phyloP scores from a whole-genome alignment of 1,140 invertebrate species.

The Leptinotarsa defecta region DNA sequence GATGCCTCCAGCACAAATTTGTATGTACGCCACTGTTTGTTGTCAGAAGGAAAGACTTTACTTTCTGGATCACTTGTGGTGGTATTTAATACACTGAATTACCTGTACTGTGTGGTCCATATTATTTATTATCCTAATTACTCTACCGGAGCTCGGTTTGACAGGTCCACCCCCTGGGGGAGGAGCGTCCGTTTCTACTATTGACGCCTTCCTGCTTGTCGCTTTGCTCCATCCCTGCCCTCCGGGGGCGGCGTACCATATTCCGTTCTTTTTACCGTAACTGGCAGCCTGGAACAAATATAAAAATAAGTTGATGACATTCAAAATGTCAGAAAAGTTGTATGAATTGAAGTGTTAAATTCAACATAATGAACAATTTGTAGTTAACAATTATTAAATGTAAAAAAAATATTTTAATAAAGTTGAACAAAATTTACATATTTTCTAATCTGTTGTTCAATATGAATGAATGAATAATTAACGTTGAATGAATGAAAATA shows the following conservation, averaged over 20 bases:
- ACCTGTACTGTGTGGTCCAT: constrained; percentile 89
- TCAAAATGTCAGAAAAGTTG: too few relatives aligned
- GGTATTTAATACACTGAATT: constrained; percentile 21
- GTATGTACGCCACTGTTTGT: background rate
- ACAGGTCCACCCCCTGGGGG: constrained; percentile 65
- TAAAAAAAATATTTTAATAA: too few relatives aligned
- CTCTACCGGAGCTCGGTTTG: constrained; percentile 80
- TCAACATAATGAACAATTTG: too few relatives aligned
- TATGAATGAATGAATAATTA: too few relatives aligned
- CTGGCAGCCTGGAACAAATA: constrained; percentile 69
- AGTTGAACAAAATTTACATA: too few relatives aligned
- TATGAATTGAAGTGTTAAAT: too few relatives aligned
- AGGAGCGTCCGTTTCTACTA: constrained; percentile 69
- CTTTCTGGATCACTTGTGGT: too few relatives aligned
- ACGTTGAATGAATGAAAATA: too few relatives aligned
- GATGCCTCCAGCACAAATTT: too few relatives aligned
- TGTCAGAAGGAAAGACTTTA: background rate
- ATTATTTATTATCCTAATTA: constrained; percentile 90
- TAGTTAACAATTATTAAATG: too few relatives aligned
- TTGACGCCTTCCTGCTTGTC: constrained; percentile 74
- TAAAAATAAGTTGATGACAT: background rate
- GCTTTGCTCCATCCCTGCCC: constrained; percentile 62
- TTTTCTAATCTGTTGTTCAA: too few relatives aligned
- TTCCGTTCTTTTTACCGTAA: constrained; percentile 85
- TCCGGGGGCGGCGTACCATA: constrained; percentile 77